A percentile compares a stretch with the other conserved stretches of the same genome.
phyloP scores from a whole-genome alignment of 1,140 invertebrate species.

The Lysiphlebus fabarum region DNA sequence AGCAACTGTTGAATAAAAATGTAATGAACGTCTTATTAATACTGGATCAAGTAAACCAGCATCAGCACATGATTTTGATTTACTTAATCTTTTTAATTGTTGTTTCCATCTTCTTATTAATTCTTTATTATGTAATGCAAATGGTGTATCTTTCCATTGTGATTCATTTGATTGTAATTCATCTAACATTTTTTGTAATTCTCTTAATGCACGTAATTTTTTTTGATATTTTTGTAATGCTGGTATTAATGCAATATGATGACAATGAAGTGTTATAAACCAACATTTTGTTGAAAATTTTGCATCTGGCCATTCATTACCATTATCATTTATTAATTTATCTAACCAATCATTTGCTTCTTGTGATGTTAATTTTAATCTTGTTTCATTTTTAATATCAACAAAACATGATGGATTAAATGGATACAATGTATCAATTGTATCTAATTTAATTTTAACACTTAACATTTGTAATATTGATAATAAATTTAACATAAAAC shows the following conservation, averaged over 20 bases:
- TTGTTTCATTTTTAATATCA: conserved; percentile 78
- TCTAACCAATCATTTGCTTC: conserved; percentile 76
- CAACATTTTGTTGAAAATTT: conserved; percentile 96
- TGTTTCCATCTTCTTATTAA: conserved; percentile 83
- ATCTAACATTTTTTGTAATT: conserved; percentile 87
- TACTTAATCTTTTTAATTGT: conserved; percentile 70
- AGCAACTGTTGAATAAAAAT: conserved; percentile 83
- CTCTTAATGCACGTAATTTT: conserved; percentile 75
- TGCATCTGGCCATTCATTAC: conserved; percentile 64
- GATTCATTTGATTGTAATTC: conserved; percentile 78
- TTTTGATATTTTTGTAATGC: conserved; percentile 84
- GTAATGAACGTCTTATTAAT: conserved; percentile 72
- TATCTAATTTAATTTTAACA: conserved; percentile 79
- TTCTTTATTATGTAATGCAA: conserved; percentile 77
- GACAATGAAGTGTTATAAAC: conserved; percentile 91
- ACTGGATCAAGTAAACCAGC: conserved; percentile 80
- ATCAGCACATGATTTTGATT: conserved; percentile 84
- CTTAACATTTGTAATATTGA: conserved; percentile 85
- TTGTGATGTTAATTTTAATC: conserved; percentile 76
- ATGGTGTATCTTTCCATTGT: conserved; percentile 77
- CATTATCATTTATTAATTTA: conserved; percentile 57
- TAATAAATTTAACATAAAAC: conserved; percentile 91
- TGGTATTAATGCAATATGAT: conserved; percentile 87
- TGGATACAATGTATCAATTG: conserved; percentile 82
- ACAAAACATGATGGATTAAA: conserved; percentile 79